A percentile compares a stretch with the other conserved stretches of the same genome.
These are phyloP conservation scores for Ephialtes manifestator DNA, from an alignment of 2,888 invertebrate species.

Conservation along the genomic window DNA sequence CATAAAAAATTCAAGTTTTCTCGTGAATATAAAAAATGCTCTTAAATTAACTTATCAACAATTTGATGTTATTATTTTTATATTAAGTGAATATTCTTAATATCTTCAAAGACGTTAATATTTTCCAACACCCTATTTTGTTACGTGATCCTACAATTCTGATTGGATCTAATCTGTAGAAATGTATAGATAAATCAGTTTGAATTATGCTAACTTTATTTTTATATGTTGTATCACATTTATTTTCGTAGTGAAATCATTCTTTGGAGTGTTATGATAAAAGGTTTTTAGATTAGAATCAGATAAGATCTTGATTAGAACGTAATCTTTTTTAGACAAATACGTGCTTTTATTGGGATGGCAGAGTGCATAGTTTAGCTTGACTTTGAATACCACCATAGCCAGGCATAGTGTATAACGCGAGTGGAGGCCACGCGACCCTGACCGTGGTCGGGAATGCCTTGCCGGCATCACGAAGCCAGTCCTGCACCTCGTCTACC, in stretches of 20 bases:
- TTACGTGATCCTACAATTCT: too few species aligned
- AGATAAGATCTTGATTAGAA: too few species aligned
- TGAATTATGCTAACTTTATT: too few species aligned
- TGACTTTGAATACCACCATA: background rate
- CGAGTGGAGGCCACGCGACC: slow-evolving; percentile 23
- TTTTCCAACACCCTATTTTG: too few species aligned
- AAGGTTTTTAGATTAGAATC: too few species aligned
- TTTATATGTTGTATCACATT: too few species aligned
- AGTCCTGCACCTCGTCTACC: slow-evolving; percentile 14
- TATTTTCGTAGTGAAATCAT: too few species aligned
- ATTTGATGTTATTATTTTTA: background rate
- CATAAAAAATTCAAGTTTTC: too few species aligned
- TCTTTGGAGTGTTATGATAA: too few species aligned
- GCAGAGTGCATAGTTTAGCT: background rate
- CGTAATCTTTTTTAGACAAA: background rate
- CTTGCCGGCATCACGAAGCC: slow-evolving; percentile 27
- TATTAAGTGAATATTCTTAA: background rate
- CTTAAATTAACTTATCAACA: background rate
- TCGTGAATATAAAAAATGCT: background rate
- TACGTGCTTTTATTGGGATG: background rate
- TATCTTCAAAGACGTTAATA: background rate
- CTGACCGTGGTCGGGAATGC: slow-evolving; percentile 48
- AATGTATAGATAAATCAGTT: too few species aligned
- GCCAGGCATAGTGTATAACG: background rate
- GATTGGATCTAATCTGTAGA: too few species aligned